Percentiles rank a stretch among this genome's conserved stretches.
phyloP scores from a whole-genome alignment of 1,140 invertebrate genomes.

The Ceratosolen fusciceps region DNA sequence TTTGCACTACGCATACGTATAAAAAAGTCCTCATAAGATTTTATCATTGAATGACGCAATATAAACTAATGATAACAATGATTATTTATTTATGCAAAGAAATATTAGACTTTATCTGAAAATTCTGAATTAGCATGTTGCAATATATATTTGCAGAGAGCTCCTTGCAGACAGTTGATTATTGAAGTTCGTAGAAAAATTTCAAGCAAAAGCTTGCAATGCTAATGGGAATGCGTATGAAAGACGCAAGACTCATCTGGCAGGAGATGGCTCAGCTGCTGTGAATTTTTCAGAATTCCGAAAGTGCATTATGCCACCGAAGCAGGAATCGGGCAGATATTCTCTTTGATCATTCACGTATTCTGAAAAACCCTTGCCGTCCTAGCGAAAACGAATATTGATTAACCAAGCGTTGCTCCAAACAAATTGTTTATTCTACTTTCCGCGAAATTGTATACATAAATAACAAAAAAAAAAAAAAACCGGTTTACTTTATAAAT shows the following conservation, averaged over 20 bases:
- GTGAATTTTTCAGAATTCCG: not conserved
- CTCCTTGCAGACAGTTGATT: not conserved
- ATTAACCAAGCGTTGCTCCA: not conserved
- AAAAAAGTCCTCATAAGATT: no score
- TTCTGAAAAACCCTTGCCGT: not conserved
- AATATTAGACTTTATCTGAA: no score
- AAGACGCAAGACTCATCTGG: not conserved
- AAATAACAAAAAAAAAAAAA: no score
- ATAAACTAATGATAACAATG: no score
- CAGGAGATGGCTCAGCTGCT: not conserved
- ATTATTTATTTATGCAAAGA: no score
- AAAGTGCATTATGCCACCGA: not conserved
- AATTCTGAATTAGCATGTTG: no score
- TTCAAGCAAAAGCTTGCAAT: not conserved
- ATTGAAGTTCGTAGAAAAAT: not conserved
- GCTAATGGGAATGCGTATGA: not conserved
- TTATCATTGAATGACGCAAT: no score
- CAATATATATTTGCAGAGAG: no score
- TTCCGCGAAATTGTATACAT: no score
- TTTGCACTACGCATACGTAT: no score
- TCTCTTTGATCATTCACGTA: conserved; percentile 21
- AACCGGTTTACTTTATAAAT: no score
- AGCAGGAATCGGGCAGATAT: not conserved
- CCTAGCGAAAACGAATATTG: not conserved
- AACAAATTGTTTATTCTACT: no score